A percentile compares a stretch with the other conserved stretches of the same genome.
phyloP scores from a whole-genome alignment of 2,888 invertebrate genomes.

The Pandemis heparana region DNA sequence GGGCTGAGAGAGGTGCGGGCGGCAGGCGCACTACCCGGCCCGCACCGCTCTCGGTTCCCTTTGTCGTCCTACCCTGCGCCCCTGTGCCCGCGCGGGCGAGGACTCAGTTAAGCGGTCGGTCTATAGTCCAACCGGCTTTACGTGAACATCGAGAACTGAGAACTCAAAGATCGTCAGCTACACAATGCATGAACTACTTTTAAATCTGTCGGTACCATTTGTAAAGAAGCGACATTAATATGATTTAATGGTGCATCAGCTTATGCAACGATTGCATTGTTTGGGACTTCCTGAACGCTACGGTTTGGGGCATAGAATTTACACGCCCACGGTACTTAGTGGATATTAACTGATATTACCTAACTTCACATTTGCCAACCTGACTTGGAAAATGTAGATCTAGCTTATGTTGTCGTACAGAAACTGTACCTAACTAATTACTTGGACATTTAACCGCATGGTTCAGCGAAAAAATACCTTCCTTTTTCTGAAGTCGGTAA shows the following conservation, averaged over 20 bases:
- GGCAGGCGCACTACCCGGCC: too few species aligned
- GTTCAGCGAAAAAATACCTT: background rate
- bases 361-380: constrained; percentile 3
- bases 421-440: background rate
- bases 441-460: background rate
- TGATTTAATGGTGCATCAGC: constrained; percentile 5
- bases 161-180: background rate
- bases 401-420: too few species aligned
- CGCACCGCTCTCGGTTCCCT: too few species aligned
- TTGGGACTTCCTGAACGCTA: constrained; percentile 12
- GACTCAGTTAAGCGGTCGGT: too few species aligned
- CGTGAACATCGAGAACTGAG: background rate
- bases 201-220: background rate
- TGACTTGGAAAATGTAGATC: background rate
- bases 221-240: constrained; percentile 4
- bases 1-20: too few species aligned
- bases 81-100: too few species aligned
- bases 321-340: background rate
- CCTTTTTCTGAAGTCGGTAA: too few species aligned
- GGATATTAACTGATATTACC: constrained; percentile 3
- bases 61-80: too few species aligned
- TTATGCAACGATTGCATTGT: constrained; percentile 16
- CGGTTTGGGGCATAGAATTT: background rate
- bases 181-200: constrained; percentile 3
- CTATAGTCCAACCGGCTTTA: background rate